These are phyloP conservation scores for Cryptocephalus primarius DNA, from an alignment of 2,888 invertebrate genomes.

Conservation along the genomic window DNA sequence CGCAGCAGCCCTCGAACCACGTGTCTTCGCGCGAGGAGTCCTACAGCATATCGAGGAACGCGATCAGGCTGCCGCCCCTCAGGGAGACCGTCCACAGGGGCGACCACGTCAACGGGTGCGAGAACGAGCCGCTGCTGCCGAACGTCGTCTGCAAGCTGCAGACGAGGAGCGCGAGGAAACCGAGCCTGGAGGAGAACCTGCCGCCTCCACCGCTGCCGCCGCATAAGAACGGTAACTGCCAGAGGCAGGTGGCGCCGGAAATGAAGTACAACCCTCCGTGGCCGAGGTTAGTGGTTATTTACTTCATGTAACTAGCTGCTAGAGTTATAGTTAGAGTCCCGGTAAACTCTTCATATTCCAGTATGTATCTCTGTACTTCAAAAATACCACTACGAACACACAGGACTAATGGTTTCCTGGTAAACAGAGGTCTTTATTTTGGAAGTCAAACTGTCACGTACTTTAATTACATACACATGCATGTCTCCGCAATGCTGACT, in stretches of 20 bases:
- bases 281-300: slow-evolving; percentile 36
- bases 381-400: no score
- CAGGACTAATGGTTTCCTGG: no score
- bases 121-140: slow-evolving; percentile 47
- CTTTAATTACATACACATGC: no score
- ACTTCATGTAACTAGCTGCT: slow-evolving; percentile 22
- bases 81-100: slow-evolving; percentile 35
- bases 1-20: background rate
- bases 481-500: no score
- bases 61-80: slow-evolving; percentile 45
- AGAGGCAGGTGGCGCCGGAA: slow-evolving; percentile 21
- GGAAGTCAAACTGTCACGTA: no score
- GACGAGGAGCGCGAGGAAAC: slow-evolving; percentile 36
- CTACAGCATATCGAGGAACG: slow-evolving; percentile 28
- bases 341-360: no score
- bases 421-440: no score
- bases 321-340: no score
- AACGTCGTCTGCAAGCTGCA: slow-evolving; percentile 20
- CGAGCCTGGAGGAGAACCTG: slow-evolving; percentile 38
- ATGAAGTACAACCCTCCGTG: slow-evolving; percentile 49
- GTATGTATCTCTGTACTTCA: no score
- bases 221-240: slow-evolving; percentile 32
- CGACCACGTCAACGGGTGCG: slow-evolving; percentile 38
- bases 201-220: slow-evolving; percentile 54
- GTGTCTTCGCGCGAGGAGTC: slow-evolving; percentile 26